Evolutionary conservation across 2,888 invertebrate species (phyloP).

Genomic region (Maniola hyperantus): DNA sequence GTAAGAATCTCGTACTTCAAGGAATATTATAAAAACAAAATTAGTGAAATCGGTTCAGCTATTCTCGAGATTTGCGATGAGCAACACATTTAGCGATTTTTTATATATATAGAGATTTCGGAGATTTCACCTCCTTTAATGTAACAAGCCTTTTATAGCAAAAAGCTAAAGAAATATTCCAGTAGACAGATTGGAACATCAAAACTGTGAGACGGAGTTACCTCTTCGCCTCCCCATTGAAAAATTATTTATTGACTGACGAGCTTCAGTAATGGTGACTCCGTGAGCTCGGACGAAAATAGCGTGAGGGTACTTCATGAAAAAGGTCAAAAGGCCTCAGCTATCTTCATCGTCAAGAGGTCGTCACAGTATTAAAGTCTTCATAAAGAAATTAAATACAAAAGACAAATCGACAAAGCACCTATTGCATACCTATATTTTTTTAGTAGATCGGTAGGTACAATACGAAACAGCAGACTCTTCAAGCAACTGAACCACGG

Average conservation of each 20-base stretch:
- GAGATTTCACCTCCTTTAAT: not conserved
- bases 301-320: slow-evolving; percentile 28
- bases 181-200: slow-evolving; percentile 34
- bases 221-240: slow-evolving; percentile 61
- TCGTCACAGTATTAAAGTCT: not conserved
- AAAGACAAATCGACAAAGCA: no score
- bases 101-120: no score
- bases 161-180: not conserved
- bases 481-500: not conserved
- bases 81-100: no score
- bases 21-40: no score
- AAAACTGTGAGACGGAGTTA: slow-evolving; percentile 46
- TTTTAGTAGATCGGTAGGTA: no score
- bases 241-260: slow-evolving; percentile 62
- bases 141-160: slow-evolving; percentile 19
- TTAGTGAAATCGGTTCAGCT: no score
- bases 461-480: not conserved
- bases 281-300: slow-evolving; percentile 38
- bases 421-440: no score
- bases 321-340: slow-evolving; percentile 7
- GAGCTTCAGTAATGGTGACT: slow-evolving; percentile 46
- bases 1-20: no score
- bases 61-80: no score
- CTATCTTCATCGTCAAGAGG: slow-evolving; percentile 1
- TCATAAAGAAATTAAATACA: no score